phyloP scores from a whole-genome alignment of 2,888 invertebrate genomes.

The Agriopis marginaria region DNA sequence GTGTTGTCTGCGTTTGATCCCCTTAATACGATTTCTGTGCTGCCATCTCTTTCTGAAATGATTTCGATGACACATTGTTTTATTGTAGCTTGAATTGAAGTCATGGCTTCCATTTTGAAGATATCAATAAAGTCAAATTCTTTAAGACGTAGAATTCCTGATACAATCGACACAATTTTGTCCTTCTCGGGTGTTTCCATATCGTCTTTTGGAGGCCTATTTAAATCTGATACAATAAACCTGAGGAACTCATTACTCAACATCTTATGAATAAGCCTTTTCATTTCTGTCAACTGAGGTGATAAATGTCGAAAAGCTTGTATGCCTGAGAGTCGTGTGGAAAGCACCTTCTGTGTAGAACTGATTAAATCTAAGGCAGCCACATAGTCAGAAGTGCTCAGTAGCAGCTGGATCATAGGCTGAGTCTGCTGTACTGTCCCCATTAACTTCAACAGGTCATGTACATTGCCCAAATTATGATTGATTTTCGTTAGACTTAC shows the following conservation, averaged over 20 bases:
- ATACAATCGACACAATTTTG: conserved; percentile 94
- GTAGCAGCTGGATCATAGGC: conserved; percentile 96
- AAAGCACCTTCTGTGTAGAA: conserved; percentile 97
- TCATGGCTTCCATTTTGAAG: conserved; percentile 95
- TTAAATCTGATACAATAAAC: conserved; percentile 96
- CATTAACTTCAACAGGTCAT: conserved; percentile 95
- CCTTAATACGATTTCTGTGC: conserved; percentile 77
- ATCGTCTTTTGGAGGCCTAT: conserved; percentile 89
- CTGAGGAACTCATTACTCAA: conserved; percentile 97
- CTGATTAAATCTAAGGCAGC: conserved; percentile 98
- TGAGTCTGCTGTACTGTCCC: conserved; percentile 99
- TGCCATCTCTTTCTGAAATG: conserved; percentile 78
- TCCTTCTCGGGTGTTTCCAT: conserved; percentile 92
- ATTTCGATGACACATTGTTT: conserved; percentile 95
- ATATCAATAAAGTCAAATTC: conserved; percentile 95
- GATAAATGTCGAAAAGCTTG: conserved; percentile 98
- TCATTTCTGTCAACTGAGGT: conserved; percentile 98
- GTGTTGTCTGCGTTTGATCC: conserved; percentile 77
- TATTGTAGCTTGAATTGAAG: conserved; percentile 94
- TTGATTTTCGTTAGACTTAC: conserved; percentile 89
- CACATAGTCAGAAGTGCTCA: conserved; percentile 98
- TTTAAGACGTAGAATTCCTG: conserved; percentile 95
- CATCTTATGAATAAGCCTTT: conserved; percentile 98
- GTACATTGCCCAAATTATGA: conserved; percentile 88
- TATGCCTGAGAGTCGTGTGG: conserved; percentile 95